Percentiles rank a stretch among this genome's conserved stretches.
These are phyloP conservation scores for Hypomecis punctinalis DNA, from an alignment of 2,888 invertebrate species.

Conservation along the genomic window DNA sequence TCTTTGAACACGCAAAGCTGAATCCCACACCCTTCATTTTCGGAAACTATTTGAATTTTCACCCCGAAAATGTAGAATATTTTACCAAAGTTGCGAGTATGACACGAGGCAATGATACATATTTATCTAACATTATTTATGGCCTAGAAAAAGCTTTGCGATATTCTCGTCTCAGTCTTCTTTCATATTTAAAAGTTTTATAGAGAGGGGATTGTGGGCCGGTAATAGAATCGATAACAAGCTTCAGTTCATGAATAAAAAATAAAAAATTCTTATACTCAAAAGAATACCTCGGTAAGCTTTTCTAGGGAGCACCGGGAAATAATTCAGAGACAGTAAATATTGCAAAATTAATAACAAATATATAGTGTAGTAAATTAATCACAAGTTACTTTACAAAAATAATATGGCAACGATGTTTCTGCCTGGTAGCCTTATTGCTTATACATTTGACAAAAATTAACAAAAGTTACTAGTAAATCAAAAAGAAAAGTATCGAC, in stretches of 20 bases:
- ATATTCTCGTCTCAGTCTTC: slow-evolving; percentile 58
- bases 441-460: no score
- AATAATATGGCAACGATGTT: no score
- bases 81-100: slow-evolving; percentile 61
- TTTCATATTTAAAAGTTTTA: slow-evolving; percentile 80
- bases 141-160: slow-evolving; percentile 66
- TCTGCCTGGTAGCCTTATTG: no score
- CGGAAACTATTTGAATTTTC: slow-evolving; percentile 70
- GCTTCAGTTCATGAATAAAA: slow-evolving; percentile 43
- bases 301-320: slow-evolving; percentile 5
- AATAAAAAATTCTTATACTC: slow-evolving; percentile 21
- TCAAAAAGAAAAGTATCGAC: no score
- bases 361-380: no score
- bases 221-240: slow-evolving; percentile 61
- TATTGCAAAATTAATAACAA: no score
- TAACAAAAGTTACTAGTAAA: no score
- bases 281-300: slow-evolving; percentile 5
- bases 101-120: slow-evolving; percentile 80
- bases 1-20: slow-evolving; percentile 54
- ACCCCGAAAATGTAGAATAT: slow-evolving; percentile 54
- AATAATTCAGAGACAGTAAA: no score
- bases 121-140: slow-evolving; percentile 83
- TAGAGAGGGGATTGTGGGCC: slow-evolving; percentile 58
- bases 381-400: no score
- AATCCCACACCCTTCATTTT: slow-evolving; percentile 52